Evolutionary conservation across 2,888 invertebrate genomes (phyloP).

Genomic region (Ochlodes sylvanus): DNA sequence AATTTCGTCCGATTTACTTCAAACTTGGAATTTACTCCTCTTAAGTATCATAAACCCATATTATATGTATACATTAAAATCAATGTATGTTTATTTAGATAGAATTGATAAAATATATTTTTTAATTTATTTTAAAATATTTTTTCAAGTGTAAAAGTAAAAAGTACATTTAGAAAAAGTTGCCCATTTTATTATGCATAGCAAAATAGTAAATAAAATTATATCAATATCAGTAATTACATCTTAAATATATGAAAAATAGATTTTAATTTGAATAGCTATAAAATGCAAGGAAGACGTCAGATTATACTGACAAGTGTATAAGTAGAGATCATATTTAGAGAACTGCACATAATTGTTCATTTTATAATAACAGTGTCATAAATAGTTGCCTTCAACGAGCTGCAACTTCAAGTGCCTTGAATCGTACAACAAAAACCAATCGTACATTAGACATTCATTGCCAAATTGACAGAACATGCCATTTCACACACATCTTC

Average conservation of each 20-base stretch:
- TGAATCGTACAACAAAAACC: background rate
- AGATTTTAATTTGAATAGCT: too few relatives aligned
- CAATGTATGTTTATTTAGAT: too few relatives aligned
- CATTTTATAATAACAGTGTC: background rate
- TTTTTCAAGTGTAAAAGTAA: too few relatives aligned
- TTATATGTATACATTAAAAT: too few relatives aligned
- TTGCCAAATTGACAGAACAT: too few relatives aligned
- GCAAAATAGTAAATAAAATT: background rate
- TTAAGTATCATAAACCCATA: too few relatives aligned
- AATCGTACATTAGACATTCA: too few relatives aligned
- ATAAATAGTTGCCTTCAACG: background rate
- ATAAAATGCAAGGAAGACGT: conserved; percentile 9
- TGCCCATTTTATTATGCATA: conserved; percentile 7
- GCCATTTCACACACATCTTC: too few relatives aligned
- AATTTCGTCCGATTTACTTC: too few relatives aligned
- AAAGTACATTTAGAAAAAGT: background rate
- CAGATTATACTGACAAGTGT: background rate
- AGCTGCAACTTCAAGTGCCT: background rate
- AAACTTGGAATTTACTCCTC: too few relatives aligned
- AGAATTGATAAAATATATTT: background rate
- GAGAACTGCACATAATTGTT: background rate
- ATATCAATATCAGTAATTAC: background rate
- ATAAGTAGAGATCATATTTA: background rate
- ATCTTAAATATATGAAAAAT: background rate
- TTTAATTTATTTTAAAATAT: background rate